A percentile compares a stretch with the other conserved stretches of the same genome.
phyloP scores from a whole-genome alignment of 2,888 invertebrate species.

The Hypena proboscidalis region DNA sequence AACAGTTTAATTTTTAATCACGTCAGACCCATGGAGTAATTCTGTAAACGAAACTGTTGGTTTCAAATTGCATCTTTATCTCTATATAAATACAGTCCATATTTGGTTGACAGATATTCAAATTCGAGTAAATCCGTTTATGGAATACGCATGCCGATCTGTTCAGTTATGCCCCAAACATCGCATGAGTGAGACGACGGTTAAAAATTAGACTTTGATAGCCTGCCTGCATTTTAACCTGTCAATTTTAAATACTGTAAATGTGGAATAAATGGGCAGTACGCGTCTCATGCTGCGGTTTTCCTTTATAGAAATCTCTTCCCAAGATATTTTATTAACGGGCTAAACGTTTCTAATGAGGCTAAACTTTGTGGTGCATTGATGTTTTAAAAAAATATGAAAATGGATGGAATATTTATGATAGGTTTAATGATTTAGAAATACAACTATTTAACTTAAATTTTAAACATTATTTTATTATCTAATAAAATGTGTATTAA shows the following conservation, averaged over 20 bases:
- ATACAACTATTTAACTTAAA: slow-evolving; percentile 12
- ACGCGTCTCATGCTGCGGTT: slow-evolving; percentile 18
- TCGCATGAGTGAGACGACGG: not conserved
- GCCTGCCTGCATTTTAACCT: slow-evolving; percentile 25
- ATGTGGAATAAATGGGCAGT: slow-evolving; percentile 7
- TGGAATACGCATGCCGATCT: too few species aligned
- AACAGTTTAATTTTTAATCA: slow-evolving; percentile 15
- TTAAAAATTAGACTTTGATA: slow-evolving; percentile 13
- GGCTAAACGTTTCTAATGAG: slow-evolving; percentile 51
- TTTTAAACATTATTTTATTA: slow-evolving; percentile 26
- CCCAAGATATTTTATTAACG: slow-evolving; percentile 25
- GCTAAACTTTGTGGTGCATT: slow-evolving; percentile 56
- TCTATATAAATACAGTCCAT: too few species aligned
- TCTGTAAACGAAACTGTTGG: too few species aligned
- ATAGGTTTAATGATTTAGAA: slow-evolving; percentile 39
- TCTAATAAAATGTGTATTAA: slow-evolving; percentile 13
- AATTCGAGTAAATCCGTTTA: too few species aligned
- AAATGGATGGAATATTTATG: slow-evolving; percentile 34
- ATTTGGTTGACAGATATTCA: too few species aligned
- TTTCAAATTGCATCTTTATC: too few species aligned
- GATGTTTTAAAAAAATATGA: slow-evolving; percentile 52
- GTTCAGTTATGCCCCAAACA: slow-evolving; percentile 2
- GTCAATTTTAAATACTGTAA: slow-evolving; percentile 31
- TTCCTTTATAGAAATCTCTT: slow-evolving; percentile 25
- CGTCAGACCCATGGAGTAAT: too few species aligned